A percentile compares a stretch with the other conserved stretches of the same genome.
phyloP scores from a whole-genome alignment of 2,113 vertebrate species.

The Scomber scombrus region DNA sequence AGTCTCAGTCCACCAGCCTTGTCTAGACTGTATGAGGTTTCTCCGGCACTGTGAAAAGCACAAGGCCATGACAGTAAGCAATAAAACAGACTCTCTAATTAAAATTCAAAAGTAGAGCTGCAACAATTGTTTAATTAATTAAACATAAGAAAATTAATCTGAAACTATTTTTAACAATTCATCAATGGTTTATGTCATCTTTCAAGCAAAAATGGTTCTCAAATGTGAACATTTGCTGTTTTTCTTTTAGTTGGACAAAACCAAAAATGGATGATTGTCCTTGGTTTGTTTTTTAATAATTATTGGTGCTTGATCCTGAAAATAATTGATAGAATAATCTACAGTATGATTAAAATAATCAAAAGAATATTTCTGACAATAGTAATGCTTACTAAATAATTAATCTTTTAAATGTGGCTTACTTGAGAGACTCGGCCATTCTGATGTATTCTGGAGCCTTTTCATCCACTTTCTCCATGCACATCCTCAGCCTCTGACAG shows the following conservation, averaged over 20 bases:
- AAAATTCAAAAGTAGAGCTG: neutral
- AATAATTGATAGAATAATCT: too few species aligned
- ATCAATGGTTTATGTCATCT: too few species aligned
- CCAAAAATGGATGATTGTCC: too few species aligned
- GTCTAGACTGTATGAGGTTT: constrained; percentile 92
- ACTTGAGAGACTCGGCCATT: constrained; percentile 98
- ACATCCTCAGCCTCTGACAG: constrained; percentile 92
- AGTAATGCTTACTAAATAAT: neutral
- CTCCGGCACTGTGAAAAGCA: constrained; percentile 88
- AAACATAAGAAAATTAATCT: too few species aligned
- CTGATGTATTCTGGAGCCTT: constrained; percentile 94
- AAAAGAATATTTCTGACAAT: neutral
- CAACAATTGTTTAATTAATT: too few species aligned
- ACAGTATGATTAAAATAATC: too few species aligned
- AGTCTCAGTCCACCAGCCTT: constrained; percentile 89
- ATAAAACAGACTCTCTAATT: neutral
- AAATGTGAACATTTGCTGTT: too few species aligned
- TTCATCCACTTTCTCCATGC: constrained; percentile 96
- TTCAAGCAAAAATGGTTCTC: too few species aligned
- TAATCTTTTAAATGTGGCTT: constrained; percentile 64
- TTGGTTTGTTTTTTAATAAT: too few species aligned
- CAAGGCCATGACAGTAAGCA: neutral
- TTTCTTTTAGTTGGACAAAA: too few species aligned
- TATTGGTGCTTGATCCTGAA: too few species aligned
- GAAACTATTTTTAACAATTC: too few species aligned